phyloP scores from a whole-genome alignment of 2,797 vertebrate species.

The Steatocranus sp. region DNA sequence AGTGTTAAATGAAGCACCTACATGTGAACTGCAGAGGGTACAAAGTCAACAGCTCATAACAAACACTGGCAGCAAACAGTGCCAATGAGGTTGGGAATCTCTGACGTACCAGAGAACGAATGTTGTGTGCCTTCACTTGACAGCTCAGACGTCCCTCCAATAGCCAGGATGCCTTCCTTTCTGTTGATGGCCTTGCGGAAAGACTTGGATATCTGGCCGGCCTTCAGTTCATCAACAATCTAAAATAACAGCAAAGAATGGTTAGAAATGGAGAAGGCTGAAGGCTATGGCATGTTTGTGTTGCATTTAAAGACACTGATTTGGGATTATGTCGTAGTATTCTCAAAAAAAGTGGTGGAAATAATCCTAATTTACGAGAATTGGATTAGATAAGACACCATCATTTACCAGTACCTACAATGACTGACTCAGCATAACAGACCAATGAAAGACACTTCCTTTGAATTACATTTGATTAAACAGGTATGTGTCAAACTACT shows the following conservation, averaged over 20 bases:
- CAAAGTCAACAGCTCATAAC: conserved; percentile 10
- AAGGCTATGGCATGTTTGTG: neutral
- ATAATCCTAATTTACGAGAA: neutral
- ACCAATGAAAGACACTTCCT: neutral
- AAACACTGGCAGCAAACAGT: neutral
- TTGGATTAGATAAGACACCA: neutral
- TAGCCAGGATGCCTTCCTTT: conserved; percentile 94
- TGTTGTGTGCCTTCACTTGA: conserved; percentile 96
- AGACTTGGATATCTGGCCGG: conserved; percentile 89
- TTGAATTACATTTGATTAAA: neutral
- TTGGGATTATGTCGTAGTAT: neutral
- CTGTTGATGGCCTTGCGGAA: conserved; percentile 94
- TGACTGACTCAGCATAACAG: neutral
- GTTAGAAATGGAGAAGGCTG: neutral
- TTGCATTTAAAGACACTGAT: neutral
- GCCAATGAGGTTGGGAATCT: neutral
- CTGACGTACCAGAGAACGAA: conserved; percentile 86
- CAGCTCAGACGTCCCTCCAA: conserved; percentile 91
- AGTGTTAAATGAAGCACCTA: neutral
- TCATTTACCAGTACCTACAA: neutral
- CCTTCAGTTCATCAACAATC: conserved; percentile 92
- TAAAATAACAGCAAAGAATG: conserved; percentile 48
- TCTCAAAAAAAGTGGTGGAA: neutral
- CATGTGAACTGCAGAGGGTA: neutral
- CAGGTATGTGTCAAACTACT: neutral